Evolutionary conservation across 1,140 invertebrate species (phyloP).

Genomic region (Calliopsis andreniformis): DNA sequence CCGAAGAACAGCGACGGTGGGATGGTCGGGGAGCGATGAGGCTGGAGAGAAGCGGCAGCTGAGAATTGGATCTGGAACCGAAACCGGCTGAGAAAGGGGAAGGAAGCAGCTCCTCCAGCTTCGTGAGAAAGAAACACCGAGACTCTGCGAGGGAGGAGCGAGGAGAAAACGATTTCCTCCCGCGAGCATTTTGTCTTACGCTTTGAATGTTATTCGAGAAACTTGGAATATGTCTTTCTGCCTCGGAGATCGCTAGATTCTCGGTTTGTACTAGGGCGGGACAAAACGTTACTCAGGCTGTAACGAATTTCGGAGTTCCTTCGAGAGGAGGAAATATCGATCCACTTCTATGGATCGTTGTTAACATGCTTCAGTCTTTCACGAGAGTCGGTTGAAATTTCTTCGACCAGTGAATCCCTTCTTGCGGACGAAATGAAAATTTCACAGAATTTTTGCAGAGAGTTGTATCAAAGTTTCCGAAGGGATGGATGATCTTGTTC

Average conservation of each 20-base stretch:
- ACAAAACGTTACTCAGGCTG: conserved; percentile 26
- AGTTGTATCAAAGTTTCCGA: neutral
- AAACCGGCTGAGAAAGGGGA: conserved; percentile 19
- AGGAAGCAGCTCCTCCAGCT: conserved; percentile 34
- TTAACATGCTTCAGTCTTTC: neutral
- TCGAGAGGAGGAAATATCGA: neutral
- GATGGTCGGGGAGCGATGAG: neutral
- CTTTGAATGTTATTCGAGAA: conserved; percentile 66
- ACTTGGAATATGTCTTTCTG: conserved; percentile 65
- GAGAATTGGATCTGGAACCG: conserved; percentile 66
- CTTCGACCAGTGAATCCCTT: neutral
- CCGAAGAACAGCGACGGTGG: conserved; percentile 47
- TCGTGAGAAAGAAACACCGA: conserved; percentile 31
- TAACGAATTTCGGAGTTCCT: conserved; percentile 47
- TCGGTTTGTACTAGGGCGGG: conserved; percentile 44
- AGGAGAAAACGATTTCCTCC: conserved; percentile 49
- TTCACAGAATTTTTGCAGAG: neutral
- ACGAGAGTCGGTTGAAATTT: neutral
- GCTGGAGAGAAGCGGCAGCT: conserved; percentile 33
- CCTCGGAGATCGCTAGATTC: conserved; percentile 56
- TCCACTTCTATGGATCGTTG: neutral
- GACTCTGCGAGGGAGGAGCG: neutral
- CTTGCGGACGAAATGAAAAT: neutral
- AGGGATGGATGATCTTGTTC: neutral
- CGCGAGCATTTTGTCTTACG: conserved; percentile 48